phyloP scores from a whole-genome alignment of 1,140 invertebrate species.

The Euura lappo region DNA sequence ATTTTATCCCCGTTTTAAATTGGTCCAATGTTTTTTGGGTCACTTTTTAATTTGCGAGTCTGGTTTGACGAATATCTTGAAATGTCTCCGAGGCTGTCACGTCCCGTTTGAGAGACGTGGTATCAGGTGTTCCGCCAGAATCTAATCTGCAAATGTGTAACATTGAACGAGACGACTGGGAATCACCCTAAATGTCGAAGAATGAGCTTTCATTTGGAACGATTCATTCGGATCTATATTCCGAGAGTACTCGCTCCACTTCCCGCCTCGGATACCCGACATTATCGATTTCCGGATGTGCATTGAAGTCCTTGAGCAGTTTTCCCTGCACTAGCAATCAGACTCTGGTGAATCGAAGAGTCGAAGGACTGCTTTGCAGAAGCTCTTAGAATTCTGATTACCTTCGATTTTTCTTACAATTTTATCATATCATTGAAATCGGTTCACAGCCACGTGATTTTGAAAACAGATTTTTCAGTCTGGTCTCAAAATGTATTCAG shows the following conservation, averaged over 20 bases:
- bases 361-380: background rate
- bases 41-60: no score
- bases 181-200: background rate
- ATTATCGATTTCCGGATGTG: background rate
- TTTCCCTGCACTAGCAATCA: background rate
- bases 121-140: background rate
- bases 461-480: no score
- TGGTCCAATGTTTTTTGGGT: no score
- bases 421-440: no score
- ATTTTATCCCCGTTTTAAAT: no score
- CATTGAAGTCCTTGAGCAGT: background rate
- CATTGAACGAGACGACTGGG: background rate
- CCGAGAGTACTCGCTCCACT: background rate
- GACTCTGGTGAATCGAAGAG: background rate
- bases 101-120: background rate
- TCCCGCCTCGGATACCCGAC: background rate
- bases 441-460: no score
- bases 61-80: background rate
- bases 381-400: no score
- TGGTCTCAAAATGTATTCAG: no score
- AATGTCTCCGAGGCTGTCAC: background rate
- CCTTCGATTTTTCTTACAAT: no score
- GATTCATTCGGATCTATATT: no score
- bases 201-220: background rate
- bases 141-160: background rate